A percentile compares a stretch with the other conserved stretches of the same genome.
These are phyloP conservation scores for Rosalia funebris DNA, from an alignment of 2,888 invertebrate species.

Conservation along the genomic window DNA sequence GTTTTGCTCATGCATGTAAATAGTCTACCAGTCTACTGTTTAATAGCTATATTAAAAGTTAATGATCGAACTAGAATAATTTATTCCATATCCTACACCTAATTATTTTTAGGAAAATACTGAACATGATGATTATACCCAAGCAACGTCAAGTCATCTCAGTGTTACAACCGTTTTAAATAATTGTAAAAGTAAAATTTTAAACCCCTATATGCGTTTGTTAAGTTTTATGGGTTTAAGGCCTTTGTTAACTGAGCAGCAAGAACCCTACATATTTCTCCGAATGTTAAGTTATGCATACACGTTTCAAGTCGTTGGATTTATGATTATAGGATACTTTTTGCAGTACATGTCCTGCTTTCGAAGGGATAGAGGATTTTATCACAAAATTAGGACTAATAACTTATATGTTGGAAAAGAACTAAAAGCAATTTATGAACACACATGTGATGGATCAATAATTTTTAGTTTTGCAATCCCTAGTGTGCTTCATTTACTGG, in stretches of 20 bases:
- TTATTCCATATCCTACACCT: too few relatives aligned
- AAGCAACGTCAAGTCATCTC: slow-evolving; percentile 65
- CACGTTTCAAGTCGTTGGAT: slow-evolving; percentile 63
- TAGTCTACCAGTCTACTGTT: too few relatives aligned
- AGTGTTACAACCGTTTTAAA: slow-evolving; percentile 82
- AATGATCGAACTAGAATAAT: too few relatives aligned
- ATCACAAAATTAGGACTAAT: slow-evolving; percentile 63
- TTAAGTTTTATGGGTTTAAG: slow-evolving; percentile 80
- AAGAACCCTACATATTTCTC: slow-evolving; percentile 70
- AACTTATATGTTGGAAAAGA: slow-evolving; percentile 30
- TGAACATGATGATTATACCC: slow-evolving; percentile 72
- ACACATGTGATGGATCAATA: slow-evolving; percentile 77
- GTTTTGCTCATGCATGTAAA: too few relatives aligned
- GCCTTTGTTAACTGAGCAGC: slow-evolving; percentile 72
- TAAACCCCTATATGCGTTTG: slow-evolving; percentile 79
- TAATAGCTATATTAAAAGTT: too few relatives aligned
- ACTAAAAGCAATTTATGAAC: slow-evolving; percentile 63
- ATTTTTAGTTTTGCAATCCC: slow-evolving; percentile 80
- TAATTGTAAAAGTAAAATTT: slow-evolving; percentile 85
- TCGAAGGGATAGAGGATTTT: slow-evolving; percentile 79
- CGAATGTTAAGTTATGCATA: slow-evolving; percentile 75
- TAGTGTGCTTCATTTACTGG: slow-evolving; percentile 75
- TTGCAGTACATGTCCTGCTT: slow-evolving; percentile 83
- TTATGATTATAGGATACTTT: slow-evolving; percentile 69
- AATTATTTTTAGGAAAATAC: slow-evolving; percentile 76